Evolutionary conservation across 2,888 invertebrate species (phyloP), one percentile per base, ranked within the genome.

Genomic region (Cordilura impudica): DNA sequence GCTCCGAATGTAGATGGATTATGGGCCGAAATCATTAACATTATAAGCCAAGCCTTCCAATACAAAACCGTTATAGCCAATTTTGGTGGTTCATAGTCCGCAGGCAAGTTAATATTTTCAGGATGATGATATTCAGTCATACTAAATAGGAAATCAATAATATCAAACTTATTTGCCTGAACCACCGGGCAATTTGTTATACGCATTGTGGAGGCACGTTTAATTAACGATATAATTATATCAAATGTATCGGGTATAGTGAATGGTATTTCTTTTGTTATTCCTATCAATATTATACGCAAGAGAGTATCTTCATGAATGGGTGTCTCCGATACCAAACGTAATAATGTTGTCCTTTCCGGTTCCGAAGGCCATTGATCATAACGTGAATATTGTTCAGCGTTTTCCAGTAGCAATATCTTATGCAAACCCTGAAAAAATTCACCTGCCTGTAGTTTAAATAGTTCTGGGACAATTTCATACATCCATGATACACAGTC

Each of bases 301-400:
- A 97, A 91, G 66, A 98, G 90, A 0, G 97, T 96, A 84, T 94
- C 95, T 90, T 98, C 96, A 39, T 94, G 92, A 53, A 98, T 91
- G 0, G 98, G 98, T 14, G 96, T 95, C 89, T 98, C 98, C 35
- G 95, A 94, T 70, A 96, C 95, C 70, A 97, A 90, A 21, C 97
- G 92, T 86, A 97, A 91, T 67, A 95, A 93, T 53, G 94, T 90
- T 26, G 93, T 93, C 82, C 98, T 92, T 85, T 98, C 98, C 7
- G 94, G 93, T 90, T 99, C 98, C 0, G 96, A 94, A 0, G 97
- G 97, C 97, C 98, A 98, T 89, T 95, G 95, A 89, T 95, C 95
- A 79, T 93, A 91, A 88, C 95, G 95, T 85, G 94, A 94, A 90
- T 97, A 97, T 74, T 94, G 93, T 80, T 97, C 97, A 0, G 93